Base-by-base conservation (phyloP, 2,888 invertebrate species). In the Salticus scenicus region DNA sequence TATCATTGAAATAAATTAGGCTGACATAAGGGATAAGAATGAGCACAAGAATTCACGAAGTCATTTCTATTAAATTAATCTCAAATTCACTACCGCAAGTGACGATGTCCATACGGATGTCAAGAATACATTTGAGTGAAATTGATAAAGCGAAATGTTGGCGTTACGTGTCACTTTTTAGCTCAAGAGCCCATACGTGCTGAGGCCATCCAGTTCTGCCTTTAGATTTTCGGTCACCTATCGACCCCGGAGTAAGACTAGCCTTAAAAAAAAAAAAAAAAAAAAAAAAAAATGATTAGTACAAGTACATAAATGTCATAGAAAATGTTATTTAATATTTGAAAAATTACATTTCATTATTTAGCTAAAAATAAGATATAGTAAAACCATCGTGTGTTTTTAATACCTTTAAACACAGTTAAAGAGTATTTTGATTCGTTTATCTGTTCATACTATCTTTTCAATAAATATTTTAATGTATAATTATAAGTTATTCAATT, bases 161-260 rank as follows among this genome's bases (percentile, higher is more conserved):
- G 64, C 12, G 51, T 79, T 74, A 83, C 0, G 79, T 72, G 30
- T 88, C 88, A 33, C 90, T 90, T 88, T 92, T 92, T 14, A 93
- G 90, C 88, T 92, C 93, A 57, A 96, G 92, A 0, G 97, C 98
- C 98, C 98, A 98, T 88, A 98, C 98, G 91, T 97, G 96, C 90
- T 98, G 97, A 0, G 98, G 98, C 98, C 98, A 98, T 17, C 98
- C 98, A 0, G 98, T 98, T 82, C 98, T 94, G 0, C 97, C 97
- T 91, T 96, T 97, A 7, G 87, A 85, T 57, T 86, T 85, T 24
- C 83, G 37, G 31, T 87, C 85, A 1, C 33, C 69, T 31, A 57
- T 76, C 10, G 72, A 37, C 33, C 87, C 87, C 2, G 81, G 57
- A 7, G 51, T 66, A n/a, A 87, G 82, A 57, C 70, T 87, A 10